These are phyloP conservation scores for Ochropacha duplaris DNA, from an alignment of 2,888 invertebrate genomes.

Conservation along the genomic window DNA sequence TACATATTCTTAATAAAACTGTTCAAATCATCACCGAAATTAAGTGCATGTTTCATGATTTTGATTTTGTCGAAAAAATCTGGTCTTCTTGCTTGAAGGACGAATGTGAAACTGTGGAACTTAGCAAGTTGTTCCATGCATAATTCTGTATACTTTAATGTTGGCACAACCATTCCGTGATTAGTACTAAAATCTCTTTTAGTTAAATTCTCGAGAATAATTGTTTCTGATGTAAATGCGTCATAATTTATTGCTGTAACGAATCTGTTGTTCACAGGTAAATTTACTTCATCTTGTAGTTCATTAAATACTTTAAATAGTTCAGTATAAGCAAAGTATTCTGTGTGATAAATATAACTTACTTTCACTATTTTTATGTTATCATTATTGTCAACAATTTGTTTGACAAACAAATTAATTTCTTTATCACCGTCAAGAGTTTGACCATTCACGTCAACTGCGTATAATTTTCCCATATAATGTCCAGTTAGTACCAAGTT, in stretches of 20 bases:
- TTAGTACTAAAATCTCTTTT: slow-evolving; percentile 46
- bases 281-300: slow-evolving; percentile 43
- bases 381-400: slow-evolving; percentile 23
- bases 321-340: slow-evolving; percentile 49
- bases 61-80: slow-evolving; percentile 47
- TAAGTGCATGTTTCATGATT: slow-evolving; percentile 20
- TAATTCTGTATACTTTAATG: slow-evolving; percentile 46
- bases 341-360: slow-evolving; percentile 32
- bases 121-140: slow-evolving; percentile 53
- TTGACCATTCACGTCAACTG: slow-evolving; percentile 47
- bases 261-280: slow-evolving; percentile 45
- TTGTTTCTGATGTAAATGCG: slow-evolving; percentile 36
- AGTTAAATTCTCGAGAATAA: slow-evolving; percentile 54
- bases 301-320: slow-evolving; percentile 39
- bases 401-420: slow-evolving; percentile 52
- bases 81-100: slow-evolving; percentile 37
- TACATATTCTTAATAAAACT: slow-evolving; percentile 26
- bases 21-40: slow-evolving; percentile 37
- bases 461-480: slow-evolving; percentile 45
- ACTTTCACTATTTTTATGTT: slow-evolving; percentile 30
- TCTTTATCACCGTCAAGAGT: slow-evolving; percentile 41
- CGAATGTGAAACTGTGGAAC: slow-evolving; percentile 55
- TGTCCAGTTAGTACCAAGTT: slow-evolving; percentile 44
- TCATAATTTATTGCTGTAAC: slow-evolving; percentile 45
- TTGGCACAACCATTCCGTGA: slow-evolving; percentile 44